Conservation (phyloP, 2,113 vertebrate genomes). For the Antechinus stuartii region DNA sequence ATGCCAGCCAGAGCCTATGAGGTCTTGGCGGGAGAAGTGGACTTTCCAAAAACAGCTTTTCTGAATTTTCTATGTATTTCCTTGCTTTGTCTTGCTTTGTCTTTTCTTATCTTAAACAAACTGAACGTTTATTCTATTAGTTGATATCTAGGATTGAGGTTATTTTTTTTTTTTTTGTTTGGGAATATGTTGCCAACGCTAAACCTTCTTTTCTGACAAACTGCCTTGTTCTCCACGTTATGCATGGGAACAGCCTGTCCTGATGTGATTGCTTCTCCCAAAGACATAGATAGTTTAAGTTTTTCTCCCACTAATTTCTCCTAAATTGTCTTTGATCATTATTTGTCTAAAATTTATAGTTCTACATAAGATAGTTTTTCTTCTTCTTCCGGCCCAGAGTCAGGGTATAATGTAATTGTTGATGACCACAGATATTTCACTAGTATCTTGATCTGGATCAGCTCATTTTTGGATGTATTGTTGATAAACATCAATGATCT, state of each 20-base stretch:
- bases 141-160: not conserved
- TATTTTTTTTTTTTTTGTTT: not conserved
- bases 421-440: not conserved
- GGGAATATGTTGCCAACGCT: not conserved
- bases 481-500: not conserved
- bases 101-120: not conserved
- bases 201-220: not conserved
- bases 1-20: not conserved
- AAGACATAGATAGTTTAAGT: not conserved
- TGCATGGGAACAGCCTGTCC: not conserved
- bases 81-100: not conserved
- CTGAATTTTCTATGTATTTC: not conserved
- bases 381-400: not conserved
- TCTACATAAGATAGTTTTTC: not conserved
- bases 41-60: not conserved
- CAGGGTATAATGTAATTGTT: not conserved
- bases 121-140: not conserved
- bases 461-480: not conserved
- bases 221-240: not conserved
- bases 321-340: not conserved
- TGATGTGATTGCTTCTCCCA: not conserved
- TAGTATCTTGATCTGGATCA: not conserved
- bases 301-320: not conserved
- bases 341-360: not conserved
- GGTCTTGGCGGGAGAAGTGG: not conserved